phyloP scores from a whole-genome alignment of 2,113 vertebrate genomes.

The Rostratula benghalensis region DNA sequence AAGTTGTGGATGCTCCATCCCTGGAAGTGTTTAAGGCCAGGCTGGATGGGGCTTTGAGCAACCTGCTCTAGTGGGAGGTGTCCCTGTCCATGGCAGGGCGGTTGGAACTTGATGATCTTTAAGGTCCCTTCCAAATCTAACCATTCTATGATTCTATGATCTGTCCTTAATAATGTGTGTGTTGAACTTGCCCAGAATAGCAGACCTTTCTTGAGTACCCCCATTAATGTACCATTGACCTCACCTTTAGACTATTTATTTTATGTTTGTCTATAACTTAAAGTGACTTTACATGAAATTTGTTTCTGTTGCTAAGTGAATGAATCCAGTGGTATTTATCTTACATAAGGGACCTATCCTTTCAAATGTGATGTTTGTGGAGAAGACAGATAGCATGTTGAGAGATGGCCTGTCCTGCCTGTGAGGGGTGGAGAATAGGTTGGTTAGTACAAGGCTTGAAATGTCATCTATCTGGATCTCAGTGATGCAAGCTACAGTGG shows the following conservation, averaged over 20 bases:
- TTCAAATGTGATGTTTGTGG: neutral
- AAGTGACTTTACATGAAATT: neutral
- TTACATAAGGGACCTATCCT: neutral
- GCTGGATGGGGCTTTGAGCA: no score
- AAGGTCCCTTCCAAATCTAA: no score
- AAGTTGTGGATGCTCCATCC: no score
- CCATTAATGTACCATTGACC: neutral
- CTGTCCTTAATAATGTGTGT: neutral
- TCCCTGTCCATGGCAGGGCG: no score
- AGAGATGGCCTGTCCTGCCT: neutral
- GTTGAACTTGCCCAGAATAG: neutral
- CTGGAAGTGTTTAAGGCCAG: no score
- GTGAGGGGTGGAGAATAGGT: neutral
- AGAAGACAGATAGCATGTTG: neutral
- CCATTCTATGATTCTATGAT: no score
- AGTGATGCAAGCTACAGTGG: conserved; percentile 12
- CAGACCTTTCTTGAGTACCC: neutral
- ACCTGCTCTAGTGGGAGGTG: no score
- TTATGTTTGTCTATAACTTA: neutral
- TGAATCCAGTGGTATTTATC: neutral
- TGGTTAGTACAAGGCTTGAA: conserved; percentile 13
- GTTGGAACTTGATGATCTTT: no score
- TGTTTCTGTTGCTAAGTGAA: neutral
- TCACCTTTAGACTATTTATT: neutral
- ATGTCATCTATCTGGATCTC: conserved; percentile 53